These are phyloP conservation scores for Ormyrus rosae DNA, from an alignment of 2,888 invertebrate species.

Conservation along the genomic window DNA sequence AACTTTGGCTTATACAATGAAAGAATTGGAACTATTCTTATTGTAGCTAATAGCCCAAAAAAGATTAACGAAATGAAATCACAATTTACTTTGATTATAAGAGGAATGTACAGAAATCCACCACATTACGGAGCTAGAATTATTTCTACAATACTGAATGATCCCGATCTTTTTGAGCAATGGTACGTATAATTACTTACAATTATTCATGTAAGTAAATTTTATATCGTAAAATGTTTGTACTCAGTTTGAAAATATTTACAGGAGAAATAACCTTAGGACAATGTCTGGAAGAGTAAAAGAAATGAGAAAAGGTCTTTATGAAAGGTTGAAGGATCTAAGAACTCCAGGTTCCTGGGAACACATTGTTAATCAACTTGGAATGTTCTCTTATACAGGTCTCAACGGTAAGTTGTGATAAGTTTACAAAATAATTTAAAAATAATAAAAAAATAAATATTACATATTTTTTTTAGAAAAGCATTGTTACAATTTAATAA, in stretches of 20 bases:
- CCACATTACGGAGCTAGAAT: conserved; percentile 96
- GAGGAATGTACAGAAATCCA: conserved; percentile 97
- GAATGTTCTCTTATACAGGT: conserved; percentile 99
- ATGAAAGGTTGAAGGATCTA: conserved; percentile 83
- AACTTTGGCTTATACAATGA: conserved; percentile 99
- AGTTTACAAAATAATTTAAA: no score
- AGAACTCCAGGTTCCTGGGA: conserved; percentile 96
- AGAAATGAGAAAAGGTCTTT: conserved; percentile 88
- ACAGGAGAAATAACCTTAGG: conserved; percentile 88
- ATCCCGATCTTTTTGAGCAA: conserved; percentile 85
- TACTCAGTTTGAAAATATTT: conserved; percentile 33
- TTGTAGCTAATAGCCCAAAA: conserved; percentile 83
- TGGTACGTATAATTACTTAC: conserved; percentile 80
- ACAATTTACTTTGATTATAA: conserved; percentile 90
- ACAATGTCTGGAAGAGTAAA: conserved; percentile 93
- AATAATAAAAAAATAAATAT: not conserved
- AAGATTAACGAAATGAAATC: conserved; percentile 85
- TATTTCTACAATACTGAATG: conserved; percentile 88
- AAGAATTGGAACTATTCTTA: conserved; percentile 92
- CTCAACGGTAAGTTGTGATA: conserved; percentile 80
- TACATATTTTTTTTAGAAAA: conserved; percentile 75
- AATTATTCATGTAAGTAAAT: not conserved
- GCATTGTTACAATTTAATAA: conserved; percentile 87
- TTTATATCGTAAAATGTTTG: not conserved
- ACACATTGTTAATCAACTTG: conserved; percentile 96